These are phyloP conservation scores for Phrixothrix hirtus DNA, from an alignment of 2,888 invertebrate species.

Conservation along the genomic window DNA sequence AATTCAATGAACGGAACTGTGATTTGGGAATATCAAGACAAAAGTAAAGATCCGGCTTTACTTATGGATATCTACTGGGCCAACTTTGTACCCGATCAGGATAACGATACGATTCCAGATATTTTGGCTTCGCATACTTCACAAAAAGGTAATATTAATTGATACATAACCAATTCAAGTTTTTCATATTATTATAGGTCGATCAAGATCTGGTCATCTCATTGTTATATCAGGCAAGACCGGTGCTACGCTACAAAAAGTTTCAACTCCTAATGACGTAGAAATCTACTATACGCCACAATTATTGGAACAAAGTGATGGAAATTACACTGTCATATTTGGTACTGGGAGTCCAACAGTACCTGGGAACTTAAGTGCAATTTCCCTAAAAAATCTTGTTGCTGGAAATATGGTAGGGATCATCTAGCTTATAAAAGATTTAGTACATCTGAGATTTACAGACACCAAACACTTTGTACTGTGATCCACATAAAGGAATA, in stretches of 20 bases:
- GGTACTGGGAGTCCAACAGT: slow-evolving; percentile 76
- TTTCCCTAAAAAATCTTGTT: slow-evolving; percentile 62
- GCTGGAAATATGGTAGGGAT: slow-evolving; percentile 57
- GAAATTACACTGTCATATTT: slow-evolving; percentile 67
- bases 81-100: slow-evolving; percentile 70
- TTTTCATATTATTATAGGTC: too few species aligned
- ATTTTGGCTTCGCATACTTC: slow-evolving; percentile 70
- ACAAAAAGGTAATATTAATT: slow-evolving; percentile 52
- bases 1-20: slow-evolving; percentile 68
- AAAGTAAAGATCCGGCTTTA: slow-evolving; percentile 53
- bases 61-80: slow-evolving; percentile 69
- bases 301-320: slow-evolving; percentile 63
- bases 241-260: slow-evolving; percentile 65
- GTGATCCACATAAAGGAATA: slow-evolving; percentile 67
- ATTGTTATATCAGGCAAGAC: slow-evolving; percentile 71
- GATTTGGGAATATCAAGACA: slow-evolving; percentile 66
- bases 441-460: too few species aligned
- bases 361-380: slow-evolving; percentile 70
- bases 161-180: too few species aligned
- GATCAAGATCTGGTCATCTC: slow-evolving; percentile 64
- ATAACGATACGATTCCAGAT: slow-evolving; percentile 71
- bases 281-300: slow-evolving; percentile 75
- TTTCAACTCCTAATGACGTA: slow-evolving; percentile 66
- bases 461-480: slow-evolving; percentile 61
- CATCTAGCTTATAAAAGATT: slow-evolving; percentile 31